phyloP scores from a whole-genome alignment of 37 sponge, comb jelly and placozoan species.

The Spongilla lacustris region DNA sequence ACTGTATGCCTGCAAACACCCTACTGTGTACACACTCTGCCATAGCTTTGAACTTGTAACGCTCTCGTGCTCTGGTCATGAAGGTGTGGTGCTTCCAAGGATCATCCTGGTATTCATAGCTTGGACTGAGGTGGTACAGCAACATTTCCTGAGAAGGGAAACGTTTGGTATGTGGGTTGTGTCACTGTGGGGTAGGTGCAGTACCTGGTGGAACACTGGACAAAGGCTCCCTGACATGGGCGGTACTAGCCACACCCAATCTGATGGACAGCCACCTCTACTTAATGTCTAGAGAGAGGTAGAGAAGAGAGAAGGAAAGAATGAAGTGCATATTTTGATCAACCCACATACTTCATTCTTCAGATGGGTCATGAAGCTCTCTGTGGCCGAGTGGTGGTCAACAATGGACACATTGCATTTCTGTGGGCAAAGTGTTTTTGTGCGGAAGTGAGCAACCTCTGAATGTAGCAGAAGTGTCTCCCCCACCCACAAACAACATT shows the following conservation, averaged over 20 bases:
- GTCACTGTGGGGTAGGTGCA: too few relatives aligned
- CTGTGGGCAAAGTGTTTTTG: too few relatives aligned
- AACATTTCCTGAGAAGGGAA: slow-evolving; percentile 70
- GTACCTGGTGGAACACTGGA: slow-evolving; percentile 84
- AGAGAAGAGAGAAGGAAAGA: too few relatives aligned
- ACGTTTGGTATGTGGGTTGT: too few relatives aligned
- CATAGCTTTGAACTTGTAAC: not conserved
- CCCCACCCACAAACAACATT: not conserved
- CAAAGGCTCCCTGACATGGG: slow-evolving; percentile 80
- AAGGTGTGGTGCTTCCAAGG: slow-evolving; percentile 54
- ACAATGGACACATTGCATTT: slow-evolving; percentile 69
- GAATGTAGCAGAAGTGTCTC: too few relatives aligned
- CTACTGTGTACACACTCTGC: not conserved
- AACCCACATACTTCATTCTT: slow-evolving; percentile 81
- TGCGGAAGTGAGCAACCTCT: too few relatives aligned
- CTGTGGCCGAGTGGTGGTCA: slow-evolving; percentile 86
- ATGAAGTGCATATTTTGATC: not conserved
- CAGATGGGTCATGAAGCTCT: slow-evolving; percentile 79
- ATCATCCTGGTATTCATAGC: slow-evolving; percentile 82
- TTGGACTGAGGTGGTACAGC: slow-evolving; percentile 79
- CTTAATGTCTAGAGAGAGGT: slow-evolving; percentile 40
- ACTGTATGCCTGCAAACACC: too few relatives aligned
- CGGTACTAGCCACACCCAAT: slow-evolving; percentile 98
- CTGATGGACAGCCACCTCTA: slow-evolving; percentile 90
- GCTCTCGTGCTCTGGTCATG: too few relatives aligned